These are phyloP conservation scores for Diaprepes abbreviatus DNA, from an alignment of 2,888 invertebrate genomes.

Conservation along the genomic window DNA sequence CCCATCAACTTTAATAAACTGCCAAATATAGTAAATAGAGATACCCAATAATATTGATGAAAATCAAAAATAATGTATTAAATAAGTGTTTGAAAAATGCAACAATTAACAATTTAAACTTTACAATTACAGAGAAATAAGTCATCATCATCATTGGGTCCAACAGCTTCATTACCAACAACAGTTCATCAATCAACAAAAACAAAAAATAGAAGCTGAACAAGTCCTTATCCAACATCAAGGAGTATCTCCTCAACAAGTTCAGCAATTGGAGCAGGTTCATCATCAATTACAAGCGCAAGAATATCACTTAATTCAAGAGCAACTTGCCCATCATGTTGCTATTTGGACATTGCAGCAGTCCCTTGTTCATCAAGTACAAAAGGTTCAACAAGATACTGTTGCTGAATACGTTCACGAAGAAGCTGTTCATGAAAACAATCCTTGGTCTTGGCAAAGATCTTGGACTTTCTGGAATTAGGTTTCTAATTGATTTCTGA, in stretches of 20 bases:
- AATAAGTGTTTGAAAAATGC: too few relatives aligned
- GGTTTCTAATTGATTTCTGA: not conserved
- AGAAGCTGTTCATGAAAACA: not conserved
- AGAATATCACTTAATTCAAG: conserved; percentile 22
- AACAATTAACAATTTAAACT: too few relatives aligned
- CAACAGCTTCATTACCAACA: conserved; percentile 32
- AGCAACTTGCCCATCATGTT: conserved; percentile 31
- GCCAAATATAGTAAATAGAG: too few relatives aligned
- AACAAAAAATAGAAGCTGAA: conserved; percentile 23
- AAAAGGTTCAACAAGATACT: conserved; percentile 20
- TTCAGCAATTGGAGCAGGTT: conserved; percentile 12
- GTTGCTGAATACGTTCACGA: conserved; percentile 15
- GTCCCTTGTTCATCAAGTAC: conserved; percentile 19
- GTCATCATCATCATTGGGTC: conserved; percentile 35
- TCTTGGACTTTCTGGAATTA: not conserved
- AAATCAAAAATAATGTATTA: too few relatives aligned
- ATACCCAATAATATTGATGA: too few relatives aligned
- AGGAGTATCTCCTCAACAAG: not conserved
- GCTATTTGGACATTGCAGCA: conserved; percentile 28
- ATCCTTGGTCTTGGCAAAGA: not conserved
- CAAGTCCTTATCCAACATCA: not conserved
- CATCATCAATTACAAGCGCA: conserved; percentile 6
- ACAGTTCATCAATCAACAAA: conserved; percentile 30
- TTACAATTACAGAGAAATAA: conserved; percentile 29
- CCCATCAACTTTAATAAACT: too few relatives aligned